Percentiles rank a stretch among this genome's conserved stretches.
Conservation (phyloP, 35 echinoderm and acorn worm species). For the Acanthaster planci region DNA sequence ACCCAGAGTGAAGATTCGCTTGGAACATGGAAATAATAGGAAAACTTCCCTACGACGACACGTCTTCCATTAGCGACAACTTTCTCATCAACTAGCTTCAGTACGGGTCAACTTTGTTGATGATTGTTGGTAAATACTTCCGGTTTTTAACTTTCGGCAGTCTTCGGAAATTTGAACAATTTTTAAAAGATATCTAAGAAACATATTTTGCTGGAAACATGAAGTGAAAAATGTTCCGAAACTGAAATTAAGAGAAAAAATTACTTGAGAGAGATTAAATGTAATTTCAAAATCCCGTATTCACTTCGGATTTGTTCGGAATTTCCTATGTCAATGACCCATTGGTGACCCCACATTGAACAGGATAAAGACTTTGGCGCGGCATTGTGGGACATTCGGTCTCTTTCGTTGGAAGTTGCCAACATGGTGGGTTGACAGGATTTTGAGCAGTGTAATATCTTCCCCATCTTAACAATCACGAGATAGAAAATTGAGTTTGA, state of each 20-base stretch:
- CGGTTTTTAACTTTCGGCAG: neutral
- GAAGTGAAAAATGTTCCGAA: no score
- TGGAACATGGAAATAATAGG: no score
- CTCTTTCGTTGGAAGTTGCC: constrained; percentile 32
- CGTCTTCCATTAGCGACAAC: neutral
- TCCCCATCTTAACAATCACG: neutral
- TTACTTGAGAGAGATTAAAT: neutral
- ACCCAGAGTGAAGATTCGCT: neutral
- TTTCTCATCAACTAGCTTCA: neutral
- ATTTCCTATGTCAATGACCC: no score
- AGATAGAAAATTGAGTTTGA: neutral
- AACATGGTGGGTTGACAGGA: constrained; percentile 1
- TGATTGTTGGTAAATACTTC: neutral
- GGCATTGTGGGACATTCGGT: neutral
- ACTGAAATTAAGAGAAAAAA: no score
- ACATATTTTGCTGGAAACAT: neutral
- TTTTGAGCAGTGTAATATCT: neutral
- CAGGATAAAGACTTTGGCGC: no score
- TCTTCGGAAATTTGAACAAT: neutral
- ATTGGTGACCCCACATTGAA: no score
- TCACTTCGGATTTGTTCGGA: neutral
- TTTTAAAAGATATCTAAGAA: neutral
- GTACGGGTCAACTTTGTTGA: neutral
- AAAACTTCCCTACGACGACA: no score
- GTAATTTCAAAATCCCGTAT: neutral